These are phyloP conservation scores for Puntigrus tetrazona DNA, from an alignment of 2,113 vertebrate species.

Conservation along the genomic window DNA sequence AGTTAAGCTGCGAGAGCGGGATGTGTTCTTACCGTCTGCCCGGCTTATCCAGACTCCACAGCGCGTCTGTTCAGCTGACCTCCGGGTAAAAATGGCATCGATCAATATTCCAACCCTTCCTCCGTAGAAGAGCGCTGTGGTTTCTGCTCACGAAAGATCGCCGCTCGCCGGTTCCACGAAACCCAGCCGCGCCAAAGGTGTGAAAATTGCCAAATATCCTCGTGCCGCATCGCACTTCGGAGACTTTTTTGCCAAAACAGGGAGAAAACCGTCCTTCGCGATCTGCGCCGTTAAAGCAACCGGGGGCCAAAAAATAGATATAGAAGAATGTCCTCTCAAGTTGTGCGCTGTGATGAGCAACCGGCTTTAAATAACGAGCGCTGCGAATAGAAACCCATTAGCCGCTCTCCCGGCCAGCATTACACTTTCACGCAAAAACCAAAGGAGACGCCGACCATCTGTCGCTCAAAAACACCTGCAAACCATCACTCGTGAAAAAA, in stretches of 20 bases:
- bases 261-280: not conserved
- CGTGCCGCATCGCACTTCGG: slow-evolving; percentile 28
- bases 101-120: slow-evolving; percentile 52
- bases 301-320: not conserved
- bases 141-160: not conserved
- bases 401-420: not conserved
- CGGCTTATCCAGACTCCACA: slow-evolving; percentile 60
- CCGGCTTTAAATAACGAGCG: not conserved
- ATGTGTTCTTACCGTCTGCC: slow-evolving; percentile 60
- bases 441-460: not conserved
- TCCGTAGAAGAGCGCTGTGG: not conserved
- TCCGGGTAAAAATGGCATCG: slow-evolving; percentile 48
- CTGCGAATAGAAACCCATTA: slow-evolving; percentile 18
- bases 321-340: not conserved
- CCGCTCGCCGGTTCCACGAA: slow-evolving; percentile 9
- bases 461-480: slow-evolving; percentile 17
- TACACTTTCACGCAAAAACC: slow-evolving; percentile 6
- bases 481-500: not conserved
- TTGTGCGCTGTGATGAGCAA: not conserved
- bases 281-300: not conserved
- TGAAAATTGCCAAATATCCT: slow-evolving; percentile 30
- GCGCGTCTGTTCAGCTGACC: slow-evolving; percentile 48
- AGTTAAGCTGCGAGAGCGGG: slow-evolving; percentile 47
- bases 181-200: slow-evolving; percentile 40
- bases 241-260: not conserved